A percentile compares a stretch with the other conserved stretches of the same genome.
Conservation (phyloP, 2,113 vertebrate genomes). For the Alces alces region DNA sequence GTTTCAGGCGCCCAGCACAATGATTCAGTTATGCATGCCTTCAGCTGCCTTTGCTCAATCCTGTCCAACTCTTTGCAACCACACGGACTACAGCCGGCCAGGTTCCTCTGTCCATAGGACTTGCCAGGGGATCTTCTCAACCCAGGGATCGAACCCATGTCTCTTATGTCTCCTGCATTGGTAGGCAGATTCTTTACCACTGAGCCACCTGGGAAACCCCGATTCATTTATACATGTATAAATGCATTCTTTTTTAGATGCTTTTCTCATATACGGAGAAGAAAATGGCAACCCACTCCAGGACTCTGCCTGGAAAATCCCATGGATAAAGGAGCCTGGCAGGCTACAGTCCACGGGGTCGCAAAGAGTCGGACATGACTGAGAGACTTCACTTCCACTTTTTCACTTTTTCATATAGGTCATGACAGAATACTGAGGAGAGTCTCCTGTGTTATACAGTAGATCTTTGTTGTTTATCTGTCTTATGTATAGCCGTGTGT, state of each 20-base stretch:
- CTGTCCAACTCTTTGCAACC: background rate
- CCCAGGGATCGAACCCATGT: background rate
- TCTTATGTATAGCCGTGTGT: fast-evolving
- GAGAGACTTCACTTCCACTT: background rate
- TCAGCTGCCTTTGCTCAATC: background rate
- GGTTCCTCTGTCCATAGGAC: background rate
- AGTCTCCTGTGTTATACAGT: background rate
- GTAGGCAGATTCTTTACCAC: background rate
- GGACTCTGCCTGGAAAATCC: background rate
- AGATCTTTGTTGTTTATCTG: background rate
- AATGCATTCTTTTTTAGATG: background rate
- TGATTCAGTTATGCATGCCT: background rate
- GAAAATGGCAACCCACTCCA: background rate
- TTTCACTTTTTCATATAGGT: background rate
- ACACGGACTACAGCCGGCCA: fast-evolving
- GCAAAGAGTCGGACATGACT: fast-evolving
- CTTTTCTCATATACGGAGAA: background rate
- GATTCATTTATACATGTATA: background rate
- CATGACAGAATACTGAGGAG: background rate
- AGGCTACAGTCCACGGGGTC: background rate
- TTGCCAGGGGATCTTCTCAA: background rate
- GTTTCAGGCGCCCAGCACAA: background rate
- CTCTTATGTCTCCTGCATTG: background rate
- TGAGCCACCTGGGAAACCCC: background rate
- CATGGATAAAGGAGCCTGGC: background rate